Percentiles rank a stretch among this genome's conserved stretches.
phyloP scores from a whole-genome alignment of 2,797 vertebrate species.

The Gouania willdenowi region DNA sequence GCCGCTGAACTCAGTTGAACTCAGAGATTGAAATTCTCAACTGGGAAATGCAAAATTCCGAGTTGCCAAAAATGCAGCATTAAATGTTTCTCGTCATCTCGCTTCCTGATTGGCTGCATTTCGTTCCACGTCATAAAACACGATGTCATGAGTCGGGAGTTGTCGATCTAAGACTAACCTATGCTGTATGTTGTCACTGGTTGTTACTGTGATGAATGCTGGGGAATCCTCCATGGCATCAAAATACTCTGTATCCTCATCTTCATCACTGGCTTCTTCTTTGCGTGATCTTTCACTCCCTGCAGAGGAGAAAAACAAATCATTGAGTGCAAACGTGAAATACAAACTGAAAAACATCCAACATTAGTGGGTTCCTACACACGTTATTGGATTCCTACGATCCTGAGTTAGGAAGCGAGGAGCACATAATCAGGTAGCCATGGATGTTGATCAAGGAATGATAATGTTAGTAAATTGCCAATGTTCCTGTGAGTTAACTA shows the following conservation, averaged over 20 bases:
- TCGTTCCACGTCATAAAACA: too few relatives aligned
- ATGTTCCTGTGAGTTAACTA: constrained; percentile 38
- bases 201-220: constrained; percentile 95
- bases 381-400: constrained; percentile 11
- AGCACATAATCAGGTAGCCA: constrained; percentile 39
- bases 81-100: too few relatives aligned
- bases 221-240: constrained; percentile 98
- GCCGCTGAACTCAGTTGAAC: too few relatives aligned
- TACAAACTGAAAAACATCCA: too few relatives aligned
- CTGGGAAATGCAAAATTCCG: too few relatives aligned
- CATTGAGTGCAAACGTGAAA: constrained; percentile 8
- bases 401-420: constrained; percentile 19
- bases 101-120: too few relatives aligned
- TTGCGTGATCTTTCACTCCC: constrained; percentile 79
- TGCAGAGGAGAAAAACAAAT: constrained; percentile 32
- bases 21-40: too few relatives aligned
- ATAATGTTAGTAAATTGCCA: constrained; percentile 50
- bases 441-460: constrained; percentile 54
- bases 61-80: too few relatives aligned
- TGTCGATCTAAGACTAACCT: constrained; percentile 78
- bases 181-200: constrained; percentile 85
- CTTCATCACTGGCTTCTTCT: constrained; percentile 97
- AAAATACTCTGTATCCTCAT: constrained; percentile 98
- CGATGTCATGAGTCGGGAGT: too few relatives aligned
- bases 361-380: too few relatives aligned